These are phyloP conservation scores for Hydraecia micacea DNA, from an alignment of 2,888 invertebrate genomes.

Conservation along the genomic window DNA sequence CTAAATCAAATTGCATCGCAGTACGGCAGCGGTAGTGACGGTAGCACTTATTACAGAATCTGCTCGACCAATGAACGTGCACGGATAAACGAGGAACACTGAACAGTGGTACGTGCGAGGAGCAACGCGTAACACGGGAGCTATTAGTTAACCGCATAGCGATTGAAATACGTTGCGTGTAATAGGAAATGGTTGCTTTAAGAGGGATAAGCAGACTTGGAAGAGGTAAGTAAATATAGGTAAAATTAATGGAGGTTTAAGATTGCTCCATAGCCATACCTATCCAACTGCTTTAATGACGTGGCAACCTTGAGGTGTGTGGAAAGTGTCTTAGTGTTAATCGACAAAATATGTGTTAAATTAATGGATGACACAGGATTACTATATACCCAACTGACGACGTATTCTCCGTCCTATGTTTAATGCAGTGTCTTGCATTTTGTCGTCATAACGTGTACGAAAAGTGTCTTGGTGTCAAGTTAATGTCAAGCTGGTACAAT, in stretches of 20 bases:
- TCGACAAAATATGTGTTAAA: neutral
- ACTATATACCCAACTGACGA: too few relatives aligned
- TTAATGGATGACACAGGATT: neutral
- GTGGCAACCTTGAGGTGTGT: neutral
- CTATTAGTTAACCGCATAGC: slow-evolving; percentile 59
- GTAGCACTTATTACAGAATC: slow-evolving; percentile 41
- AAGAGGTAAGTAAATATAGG: neutral
- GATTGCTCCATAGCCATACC: neutral
- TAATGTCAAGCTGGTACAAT: neutral
- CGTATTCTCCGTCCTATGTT: too few relatives aligned
- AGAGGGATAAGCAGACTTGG: slow-evolving; percentile 1
- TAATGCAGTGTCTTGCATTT: too few relatives aligned
- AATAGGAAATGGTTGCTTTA: slow-evolving; percentile 29
- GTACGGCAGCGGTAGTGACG: slow-evolving; percentile 31
- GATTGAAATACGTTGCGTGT: slow-evolving; percentile 40
- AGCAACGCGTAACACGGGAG: slow-evolving; percentile 64
- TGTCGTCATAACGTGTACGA: neutral
- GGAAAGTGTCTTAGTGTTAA: neutral
- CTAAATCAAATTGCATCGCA: slow-evolving; percentile 49
- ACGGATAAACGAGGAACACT: slow-evolving; percentile 43
- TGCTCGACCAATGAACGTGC: slow-evolving; percentile 40
- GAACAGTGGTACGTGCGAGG: slow-evolving; percentile 45
- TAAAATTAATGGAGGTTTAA: neutral
- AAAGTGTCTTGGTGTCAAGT: neutral
- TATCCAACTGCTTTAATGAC: neutral